These are phyloP conservation scores for Cyrtorhinus lividipennis DNA, from an alignment of 1,140 invertebrate genomes.

Conservation along the genomic window DNA sequence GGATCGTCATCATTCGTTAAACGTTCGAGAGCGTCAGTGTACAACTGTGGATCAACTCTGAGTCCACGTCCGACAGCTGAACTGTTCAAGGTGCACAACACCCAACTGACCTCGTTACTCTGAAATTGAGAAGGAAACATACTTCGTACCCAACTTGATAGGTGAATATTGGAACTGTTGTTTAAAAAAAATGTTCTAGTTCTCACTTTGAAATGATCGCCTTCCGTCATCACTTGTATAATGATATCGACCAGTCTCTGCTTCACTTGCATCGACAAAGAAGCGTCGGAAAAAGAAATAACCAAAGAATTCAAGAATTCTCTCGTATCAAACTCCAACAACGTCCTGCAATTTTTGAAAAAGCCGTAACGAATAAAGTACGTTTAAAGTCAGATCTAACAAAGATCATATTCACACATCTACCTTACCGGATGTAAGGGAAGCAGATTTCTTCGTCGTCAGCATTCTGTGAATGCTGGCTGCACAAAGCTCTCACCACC, in stretches of 20 bases:
- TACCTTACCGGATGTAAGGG: constrained; percentile 47
- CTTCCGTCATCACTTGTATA: constrained; percentile 53
- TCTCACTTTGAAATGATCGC: constrained; percentile 43
- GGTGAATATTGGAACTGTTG: too few relatives aligned
- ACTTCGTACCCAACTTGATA: constrained; percentile 26
- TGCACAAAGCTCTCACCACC: constrained; percentile 32
- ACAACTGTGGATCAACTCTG: constrained; percentile 27
- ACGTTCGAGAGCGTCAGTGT: constrained; percentile 35
- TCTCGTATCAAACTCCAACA: constrained; percentile 72
- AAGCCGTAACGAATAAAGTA: too few relatives aligned
- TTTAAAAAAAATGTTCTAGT: too few relatives aligned
- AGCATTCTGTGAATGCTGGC: constrained; percentile 50
- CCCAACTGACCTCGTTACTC: constrained; percentile 44
- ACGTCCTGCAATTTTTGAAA: constrained; percentile 36
- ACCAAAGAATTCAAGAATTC: constrained; percentile 83
- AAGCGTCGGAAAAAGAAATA: constrained; percentile 72
- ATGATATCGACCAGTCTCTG: constrained; percentile 70
- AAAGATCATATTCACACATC: background rate
- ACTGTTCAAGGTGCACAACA: constrained; percentile 34
- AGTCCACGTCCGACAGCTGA: constrained; percentile 31
- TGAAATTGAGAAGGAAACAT: constrained; percentile 24
- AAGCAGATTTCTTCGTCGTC: constrained; percentile 52
- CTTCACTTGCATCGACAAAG: constrained; percentile 53
- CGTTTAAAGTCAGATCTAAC: background rate
- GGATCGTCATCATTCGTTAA: constrained; percentile 36